Base-by-base conservation (phyloP, 2,888 invertebrate genomes). In the Eupithecia subumbrata region DNA sequence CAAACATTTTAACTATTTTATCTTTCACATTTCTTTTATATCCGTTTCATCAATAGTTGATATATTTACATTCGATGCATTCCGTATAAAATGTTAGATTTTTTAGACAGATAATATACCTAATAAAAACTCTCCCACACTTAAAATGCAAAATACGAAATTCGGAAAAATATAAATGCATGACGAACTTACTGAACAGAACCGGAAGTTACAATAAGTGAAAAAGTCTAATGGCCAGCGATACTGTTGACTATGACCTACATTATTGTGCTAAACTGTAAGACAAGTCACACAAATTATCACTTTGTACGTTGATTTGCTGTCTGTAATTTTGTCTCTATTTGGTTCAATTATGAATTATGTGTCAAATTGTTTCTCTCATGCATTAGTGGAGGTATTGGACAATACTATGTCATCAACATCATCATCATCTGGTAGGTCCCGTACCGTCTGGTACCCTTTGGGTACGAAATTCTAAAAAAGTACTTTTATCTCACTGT, bases 21-120 rank as follows among this genome's bases (percentile, higher is more conserved):
- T 77, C 77, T 63, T n/a, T 25, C 48, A 71, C 64, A 76, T 71
- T 76, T 76, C 37, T 72, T 69, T 67, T 66, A n/a, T 72, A 64
- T 74, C 30, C 72, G 67, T 74, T 72, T 67, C 74, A 77, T 70
- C 77, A 77, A 74, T 77, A 70, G 22, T 74, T 72, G 72, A 77
- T 77, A 72, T 72, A 77, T 74, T 68, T 70, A 40, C 74, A 66
- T 72, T 72, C 74, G 68, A 63, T 52, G 30, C 66, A 77, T 77
- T 77, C 77, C 74, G 60, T 60, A 25, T 60, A 60, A 60, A 60
- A 60, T 60, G 0, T 60, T 3, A 60, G 60, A 60, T 60, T 60
- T 25, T 25, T 11, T 60, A 5, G 25, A 25, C 25, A 60, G 60
- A 60, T 60, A 60, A 60, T 12, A 60, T 22, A n/a, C n/a, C n/a